Evolutionary conservation across 30 jellyfish, hydroid and myxozoan genomes (phyloP), one percentile per base, ranked within the genome.

Genomic region (Hydractinia symbiolongicarpus): DNA sequence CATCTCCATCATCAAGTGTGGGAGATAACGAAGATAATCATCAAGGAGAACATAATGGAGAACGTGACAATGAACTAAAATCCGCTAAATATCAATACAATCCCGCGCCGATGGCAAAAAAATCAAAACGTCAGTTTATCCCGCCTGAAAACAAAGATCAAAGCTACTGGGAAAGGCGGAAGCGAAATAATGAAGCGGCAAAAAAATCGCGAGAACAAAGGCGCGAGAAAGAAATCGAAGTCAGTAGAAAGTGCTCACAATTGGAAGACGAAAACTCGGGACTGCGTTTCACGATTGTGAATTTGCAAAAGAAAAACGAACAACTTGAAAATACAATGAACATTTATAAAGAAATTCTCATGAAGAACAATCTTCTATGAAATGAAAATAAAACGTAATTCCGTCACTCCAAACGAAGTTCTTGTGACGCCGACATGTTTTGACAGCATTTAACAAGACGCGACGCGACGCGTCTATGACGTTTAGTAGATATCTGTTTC

Each of bases 141-240:
- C 30, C 54, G 8, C 80, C 40, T 8, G 74, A 77, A 55, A 55
- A 77, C 10, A 77, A 77, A 14, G 85, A 77, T 55, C 52, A 52
- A 11, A 2, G 52, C 30, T 77, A 77, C 79, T 77, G 85, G 85
- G 85, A 77, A 54, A 54, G 85, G 54, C 15, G 85, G 54, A 20
- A 77, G 60, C 76, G 85, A 9, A 77, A 77, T n/a, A 77, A 77
- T 76, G 85, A 55, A 30, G 85, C 85, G 40, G 85, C 85, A 1
- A 77, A 77, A 50, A 61, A 66, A 8, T 77, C 85, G 15, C 85
- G 85, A 0, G 85, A 77, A 14, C 79, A 55, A 55, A 52, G 85
- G 7, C 76, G 85, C 21, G 85, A 77, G 53, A 77, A 77, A 55
- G 85, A 77, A 61, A 77, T 77, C 0, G 85, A 77, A 76, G 74